phyloP scores from a whole-genome alignment of 2,113 vertebrate genomes.

The Cettia cetti region DNA sequence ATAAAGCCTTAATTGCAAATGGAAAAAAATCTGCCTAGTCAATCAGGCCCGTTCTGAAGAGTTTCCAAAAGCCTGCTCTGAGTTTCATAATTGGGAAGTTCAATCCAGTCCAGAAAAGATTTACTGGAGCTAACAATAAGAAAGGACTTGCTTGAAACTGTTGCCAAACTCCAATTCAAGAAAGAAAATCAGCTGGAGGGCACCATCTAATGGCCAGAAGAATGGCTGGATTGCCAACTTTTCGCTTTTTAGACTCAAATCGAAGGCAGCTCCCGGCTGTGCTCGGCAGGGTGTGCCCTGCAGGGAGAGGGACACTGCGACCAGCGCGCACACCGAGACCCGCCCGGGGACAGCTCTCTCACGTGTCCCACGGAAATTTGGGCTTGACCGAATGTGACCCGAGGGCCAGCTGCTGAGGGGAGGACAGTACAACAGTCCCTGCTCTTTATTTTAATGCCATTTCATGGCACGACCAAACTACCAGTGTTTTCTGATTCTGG shows the following conservation, averaged over 20 bases:
- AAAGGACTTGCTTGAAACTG: not conserved
- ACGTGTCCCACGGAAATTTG: not conserved
- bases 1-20: constrained; percentile 28
- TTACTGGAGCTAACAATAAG: not conserved
- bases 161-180: not conserved
- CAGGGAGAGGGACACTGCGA: rapidly evolving
- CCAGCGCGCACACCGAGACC: rapidly evolving
- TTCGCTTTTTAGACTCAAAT: rapidly evolving
- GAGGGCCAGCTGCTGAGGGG: not conserved
- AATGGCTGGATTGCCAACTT: not conserved
- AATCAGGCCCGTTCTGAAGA: not conserved
- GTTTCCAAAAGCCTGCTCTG: not conserved
- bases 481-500: not conserved
- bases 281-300: rapidly evolving
- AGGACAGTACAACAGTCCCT: not conserved
- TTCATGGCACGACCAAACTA: not conserved
- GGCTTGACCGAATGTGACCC: rapidly evolving
- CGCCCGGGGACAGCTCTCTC: rapidly evolving
- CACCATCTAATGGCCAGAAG: constrained; percentile 44
- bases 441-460: not conserved
- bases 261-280: rapidly evolving
- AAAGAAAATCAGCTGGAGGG: constrained; percentile 4
- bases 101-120: not conserved
- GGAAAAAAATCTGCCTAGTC: constrained; percentile 14
- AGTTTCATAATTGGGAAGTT: not conserved